A percentile compares a stretch with the other conserved stretches of the same genome.
These are phyloP conservation scores for Cephus pygmeus DNA, from an alignment of 2,888 invertebrate genomes.

Conservation along the genomic window DNA sequence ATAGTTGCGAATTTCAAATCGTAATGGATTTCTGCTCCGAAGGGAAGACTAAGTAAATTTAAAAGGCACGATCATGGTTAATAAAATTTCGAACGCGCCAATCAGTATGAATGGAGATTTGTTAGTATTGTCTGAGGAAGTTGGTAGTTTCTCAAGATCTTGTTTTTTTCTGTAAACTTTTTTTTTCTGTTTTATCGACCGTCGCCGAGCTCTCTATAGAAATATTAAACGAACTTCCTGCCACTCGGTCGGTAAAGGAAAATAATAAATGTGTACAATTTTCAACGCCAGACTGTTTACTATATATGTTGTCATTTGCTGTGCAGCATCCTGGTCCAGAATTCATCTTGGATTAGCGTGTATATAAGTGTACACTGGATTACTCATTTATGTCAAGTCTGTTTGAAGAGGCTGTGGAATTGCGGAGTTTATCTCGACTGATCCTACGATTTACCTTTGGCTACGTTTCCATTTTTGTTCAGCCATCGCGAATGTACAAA, in stretches of 20 bases:
- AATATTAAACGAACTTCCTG: background rate
- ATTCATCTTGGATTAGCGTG: background rate
- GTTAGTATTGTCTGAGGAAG: constrained; percentile 35
- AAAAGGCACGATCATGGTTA: background rate
- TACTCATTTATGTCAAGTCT: background rate
- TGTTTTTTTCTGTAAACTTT: background rate
- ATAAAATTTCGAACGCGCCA: constrained; percentile 43
- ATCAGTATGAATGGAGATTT: constrained; percentile 52
- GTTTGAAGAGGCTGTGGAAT: background rate
- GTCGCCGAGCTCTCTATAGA: background rate
- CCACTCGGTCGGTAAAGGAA: background rate
- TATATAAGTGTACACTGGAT: background rate
- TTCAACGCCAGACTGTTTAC: background rate
- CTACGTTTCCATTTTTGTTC: too few species aligned
- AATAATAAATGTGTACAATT: background rate
- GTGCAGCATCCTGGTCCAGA: background rate
- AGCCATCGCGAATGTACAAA: background rate
- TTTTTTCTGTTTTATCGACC: background rate
- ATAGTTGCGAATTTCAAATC: background rate
- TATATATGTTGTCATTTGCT: background rate
- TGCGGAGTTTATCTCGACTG: background rate
- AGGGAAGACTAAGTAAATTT: background rate
- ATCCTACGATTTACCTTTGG: too few species aligned
- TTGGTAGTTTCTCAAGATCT: background rate
- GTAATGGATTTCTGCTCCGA: background rate